A percentile compares a stretch with the other conserved stretches of the same genome.
These are phyloP conservation scores for Leucophenga maculata DNA, from an alignment of 2,888 invertebrate genomes.

Conservation along the genomic window DNA sequence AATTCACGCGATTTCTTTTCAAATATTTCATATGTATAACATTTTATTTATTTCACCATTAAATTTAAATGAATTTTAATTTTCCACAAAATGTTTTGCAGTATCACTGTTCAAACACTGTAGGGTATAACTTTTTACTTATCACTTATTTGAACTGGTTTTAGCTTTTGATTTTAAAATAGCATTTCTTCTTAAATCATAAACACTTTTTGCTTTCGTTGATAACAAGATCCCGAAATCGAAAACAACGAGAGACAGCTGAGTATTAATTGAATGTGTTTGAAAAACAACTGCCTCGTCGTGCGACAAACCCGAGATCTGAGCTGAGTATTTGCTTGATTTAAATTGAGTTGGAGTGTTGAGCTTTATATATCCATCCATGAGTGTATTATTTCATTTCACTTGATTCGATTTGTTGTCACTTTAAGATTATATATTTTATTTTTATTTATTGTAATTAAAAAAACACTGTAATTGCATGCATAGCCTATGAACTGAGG, in stretches of 20 bases:
- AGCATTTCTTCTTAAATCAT: too few relatives aligned
- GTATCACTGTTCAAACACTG: neutral
- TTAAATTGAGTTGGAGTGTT: too few relatives aligned
- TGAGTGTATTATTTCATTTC: too few relatives aligned
- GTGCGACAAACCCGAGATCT: conserved; percentile 72
- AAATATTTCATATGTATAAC: too few relatives aligned
- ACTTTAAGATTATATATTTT: too few relatives aligned
- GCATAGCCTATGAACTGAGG: too few relatives aligned
- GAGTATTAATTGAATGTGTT: conserved; percentile 48
- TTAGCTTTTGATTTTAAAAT: neutral
- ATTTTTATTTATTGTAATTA: too few relatives aligned
- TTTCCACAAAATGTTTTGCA: neutral
- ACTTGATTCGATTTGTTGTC: too few relatives aligned
- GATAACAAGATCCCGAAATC: conserved; percentile 72
- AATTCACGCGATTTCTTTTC: too few relatives aligned
- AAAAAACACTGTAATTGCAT: too few relatives aligned
- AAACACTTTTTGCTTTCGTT: conserved; percentile 42
- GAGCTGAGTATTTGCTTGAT: conserved; percentile 29
- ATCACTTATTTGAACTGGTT: neutral
- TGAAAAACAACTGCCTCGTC: conserved; percentile 67
- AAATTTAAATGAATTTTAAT: neutral
- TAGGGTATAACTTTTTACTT: neutral
- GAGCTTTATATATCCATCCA: too few relatives aligned
- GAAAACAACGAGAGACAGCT: conserved; percentile 71
- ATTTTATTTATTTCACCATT: too few relatives aligned